Base-by-base conservation (phyloP, 2,888 invertebrate species). In the Hesperia comma region DNA sequence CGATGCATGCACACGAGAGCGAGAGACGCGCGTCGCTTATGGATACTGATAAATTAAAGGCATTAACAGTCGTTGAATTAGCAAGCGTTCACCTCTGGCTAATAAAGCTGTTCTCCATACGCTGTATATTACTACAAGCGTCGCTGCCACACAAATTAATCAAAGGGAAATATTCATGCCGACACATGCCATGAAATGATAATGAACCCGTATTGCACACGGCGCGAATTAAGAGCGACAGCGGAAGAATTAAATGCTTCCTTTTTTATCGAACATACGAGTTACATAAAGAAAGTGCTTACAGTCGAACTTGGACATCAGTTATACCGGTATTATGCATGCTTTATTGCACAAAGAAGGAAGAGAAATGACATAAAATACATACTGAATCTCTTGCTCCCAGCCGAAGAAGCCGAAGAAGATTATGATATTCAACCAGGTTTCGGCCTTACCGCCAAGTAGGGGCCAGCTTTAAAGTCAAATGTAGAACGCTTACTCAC, bases 111-210 rank as follows among this genome's bases (percentile, higher is more conserved):
- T 76, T 74, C 71, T 69, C 74, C 74, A 69, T 68, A 70, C 71
- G 67, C 70, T 57, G 64, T 72, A 72, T 75, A 70, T 49, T 74
- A 77, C 73, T 74, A 76, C 74, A 69, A 71, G 74, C 69, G 79
- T 76, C 79, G 74, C 75, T 70, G 78, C 80, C 84, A 77, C 84
- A 82, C 86, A 85, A 87, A 90, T 90, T 91, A 89, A 90, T 91
- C 90, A 91, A 88, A 91, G 88, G 80, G 90, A 90, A 90, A 90
- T 90, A 90, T 91, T 90, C 88, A 90, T 88, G 88, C 85, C 85
- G 85, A 90, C 90, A 90, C 88, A 90, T 88, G 88, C 89, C 88
- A 88, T 89, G 88, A 87, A 89, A 90, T 88, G 85, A 88, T 90
- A 90, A 91, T 91, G 89, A 90, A 89, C 87, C 79, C 80, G 78